Conservation (phyloP, 2,797 vertebrate genomes). For the Coendou prehensilis region DNA sequence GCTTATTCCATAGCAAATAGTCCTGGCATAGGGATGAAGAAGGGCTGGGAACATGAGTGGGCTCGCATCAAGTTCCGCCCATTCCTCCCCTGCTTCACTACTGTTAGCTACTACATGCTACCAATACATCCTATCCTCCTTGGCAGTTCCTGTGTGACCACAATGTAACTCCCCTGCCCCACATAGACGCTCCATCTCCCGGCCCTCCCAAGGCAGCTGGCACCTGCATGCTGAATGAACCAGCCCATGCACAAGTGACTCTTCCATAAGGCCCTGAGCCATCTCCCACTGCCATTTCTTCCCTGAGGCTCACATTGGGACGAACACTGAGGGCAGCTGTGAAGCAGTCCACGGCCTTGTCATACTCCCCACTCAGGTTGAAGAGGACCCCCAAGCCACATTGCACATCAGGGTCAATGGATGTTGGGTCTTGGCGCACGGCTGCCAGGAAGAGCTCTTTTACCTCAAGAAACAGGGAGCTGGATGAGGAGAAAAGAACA, state of each 20-base stretch:
- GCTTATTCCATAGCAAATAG: conserved; percentile 98
- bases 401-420: conserved; percentile 97
- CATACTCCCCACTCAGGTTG: conserved; percentile 98
- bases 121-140: neutral
- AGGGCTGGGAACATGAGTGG: neutral
- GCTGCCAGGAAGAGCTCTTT: conserved; percentile 96
- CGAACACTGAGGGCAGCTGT: conserved; percentile 92
- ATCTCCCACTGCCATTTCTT: conserved; percentile 59
- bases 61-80: neutral
- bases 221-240: neutral
- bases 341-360: conserved; percentile 99
- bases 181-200: neutral
- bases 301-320: conserved; percentile 88
- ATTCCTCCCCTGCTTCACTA: neutral
- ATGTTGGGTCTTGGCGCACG: conserved; percentile 93
- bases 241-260: neutral
- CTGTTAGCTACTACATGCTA: neutral
- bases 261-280: neutral
- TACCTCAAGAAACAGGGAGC: conserved; percentile 96
- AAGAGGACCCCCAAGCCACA: conserved; percentile 98
- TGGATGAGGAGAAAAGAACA: conserved; percentile 81
- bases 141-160: neutral
- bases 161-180: neutral
- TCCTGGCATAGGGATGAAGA: conserved; percentile 89
- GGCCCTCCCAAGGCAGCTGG: neutral